Base-by-base conservation (phyloP, 1,140 invertebrate species). In the Micrasema minimum region DNA sequence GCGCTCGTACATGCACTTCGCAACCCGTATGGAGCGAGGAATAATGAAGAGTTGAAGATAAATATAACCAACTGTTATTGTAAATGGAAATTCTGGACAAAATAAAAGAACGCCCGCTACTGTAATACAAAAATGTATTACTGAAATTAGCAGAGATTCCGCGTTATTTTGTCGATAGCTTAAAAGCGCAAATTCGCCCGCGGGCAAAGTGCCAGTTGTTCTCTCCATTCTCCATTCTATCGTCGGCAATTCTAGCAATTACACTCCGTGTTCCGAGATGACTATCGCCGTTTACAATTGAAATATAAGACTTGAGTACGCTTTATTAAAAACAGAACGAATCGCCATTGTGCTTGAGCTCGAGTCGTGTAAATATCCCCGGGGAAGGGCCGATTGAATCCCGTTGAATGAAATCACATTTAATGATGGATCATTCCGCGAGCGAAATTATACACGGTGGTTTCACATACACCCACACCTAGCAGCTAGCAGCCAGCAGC, bases 361-460 rank as follows among this genome's bases (percentile, higher is more conserved):
- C 26, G 26, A 31, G 51, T 55, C 51, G 26, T 26, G 26, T 14
- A 31, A 26, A 31, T 35, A 55, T 55, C 51, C 7, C 35, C 55
- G 37, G 37, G 22, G 55, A 59, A 35, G n/a, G 38, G 9, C 55
- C 37, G 37, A 59, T 16, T 31, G 23, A 59, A 59, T 59, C 26
- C n/a, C 26, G 35, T 41, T 38, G 35, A 59, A 59, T 59, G 55
- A 4, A 59, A 59, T 59, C 55, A 41, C 55, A 59, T 59, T 59
- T 43, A 59, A 59, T 59, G 37, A 59, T 59, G 35, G 55, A 59
- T 59, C 16, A 41, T 59, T 59, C 37, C 18, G 35, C 20, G 12
- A 59, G 55, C 37, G 37, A 10, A 59, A 59, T 59, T 59, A 59
- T 59, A 38, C 55, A 41, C 55, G 55, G 55, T 22, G 35, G 55